Conservation (phyloP, 2,888 invertebrate species). For the Cryptus viduatorius region DNA sequence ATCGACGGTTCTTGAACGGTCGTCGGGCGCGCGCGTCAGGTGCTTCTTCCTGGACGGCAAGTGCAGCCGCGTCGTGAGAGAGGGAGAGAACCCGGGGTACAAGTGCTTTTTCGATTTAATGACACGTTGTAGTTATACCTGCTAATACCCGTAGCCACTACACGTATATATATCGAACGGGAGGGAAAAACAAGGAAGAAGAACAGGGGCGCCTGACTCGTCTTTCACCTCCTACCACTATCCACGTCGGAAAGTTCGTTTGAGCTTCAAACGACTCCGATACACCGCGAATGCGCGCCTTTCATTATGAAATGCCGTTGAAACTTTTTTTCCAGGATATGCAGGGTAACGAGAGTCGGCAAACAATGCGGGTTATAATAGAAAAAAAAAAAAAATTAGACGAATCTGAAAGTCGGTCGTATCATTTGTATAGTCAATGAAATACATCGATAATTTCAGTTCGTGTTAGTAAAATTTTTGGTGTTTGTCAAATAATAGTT, state of each 20-base stretch:
- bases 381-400: not conserved
- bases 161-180: slow-evolving; percentile 9
- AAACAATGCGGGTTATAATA: not conserved
- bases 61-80: slow-evolving; percentile 75
- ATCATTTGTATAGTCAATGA: no score
- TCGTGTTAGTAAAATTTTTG: no score
- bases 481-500: no score
- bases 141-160: slow-evolving; percentile 54
- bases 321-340: not conserved
- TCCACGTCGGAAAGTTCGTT: slow-evolving; percentile 37
- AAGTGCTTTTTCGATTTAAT: slow-evolving; percentile 82
- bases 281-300: slow-evolving; percentile 50
- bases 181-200: slow-evolving; percentile 10
- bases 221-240: slow-evolving; percentile 43
- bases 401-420: no score
- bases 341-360: not conserved
- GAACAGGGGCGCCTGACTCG: slow-evolving; percentile 73
- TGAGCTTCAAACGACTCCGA: slow-evolving; percentile 35
- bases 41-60: slow-evolving; percentile 84
- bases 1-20: slow-evolving; percentile 55
- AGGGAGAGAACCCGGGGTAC: slow-evolving; percentile 69
- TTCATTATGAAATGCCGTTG: slow-evolving; percentile 30
- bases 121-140: slow-evolving; percentile 76
- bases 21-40: slow-evolving; percentile 78
- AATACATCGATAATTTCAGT: no score